Base-by-base conservation (phyloP, 2,797 vertebrate species). In the Hirundo rustica region DNA sequence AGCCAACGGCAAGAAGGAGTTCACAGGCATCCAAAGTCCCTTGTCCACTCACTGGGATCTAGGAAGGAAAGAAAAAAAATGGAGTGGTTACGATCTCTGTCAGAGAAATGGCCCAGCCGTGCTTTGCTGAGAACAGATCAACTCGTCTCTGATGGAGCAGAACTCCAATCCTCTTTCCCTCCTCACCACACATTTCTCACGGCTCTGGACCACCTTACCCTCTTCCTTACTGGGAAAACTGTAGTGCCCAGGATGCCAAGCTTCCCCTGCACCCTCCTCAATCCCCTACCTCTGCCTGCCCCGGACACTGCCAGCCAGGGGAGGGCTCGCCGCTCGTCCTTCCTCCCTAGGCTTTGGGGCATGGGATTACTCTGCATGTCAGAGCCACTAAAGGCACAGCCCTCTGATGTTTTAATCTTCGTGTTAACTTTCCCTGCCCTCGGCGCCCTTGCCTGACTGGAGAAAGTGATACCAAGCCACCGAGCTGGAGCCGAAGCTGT, bases 391-490 rank as follows among this genome's bases (percentile, higher is more conserved):
- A 97, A 97, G 91, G 97, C 93, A 94, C 93, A 95, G 94, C 94
- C 96, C 86, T 97, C 97, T 97, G 97, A 97, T 97, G 97, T 97
- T 97, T 97, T 97, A 97, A 97, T 97, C 97, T 96, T 95, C 84
- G 3, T 93, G 96, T 97, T 97, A 97, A 97, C 96, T 96, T 97
- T 96, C 95, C 80, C 92, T 95, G 97, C 97, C 95, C 96, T 97
- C 32, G 6, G 92, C 91, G 85, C 92, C 95, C 94, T 96, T 95
- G 92, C 74, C 95, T 95, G 73, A 70, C 95, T 95, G 96, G 86
- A 93, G 95, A 97, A 95, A 96, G 87, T 94, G 96, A 97, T 93
- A 97, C 94, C 38, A 74, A 97, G 92, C 62, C 76, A 92, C 62
- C 1, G 18, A 92, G 92, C 88, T 64, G 88, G 84, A 95, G 88